Conservation (phyloP, 2,888 invertebrate species). For the Leptodirus hochenwartii region DNA sequence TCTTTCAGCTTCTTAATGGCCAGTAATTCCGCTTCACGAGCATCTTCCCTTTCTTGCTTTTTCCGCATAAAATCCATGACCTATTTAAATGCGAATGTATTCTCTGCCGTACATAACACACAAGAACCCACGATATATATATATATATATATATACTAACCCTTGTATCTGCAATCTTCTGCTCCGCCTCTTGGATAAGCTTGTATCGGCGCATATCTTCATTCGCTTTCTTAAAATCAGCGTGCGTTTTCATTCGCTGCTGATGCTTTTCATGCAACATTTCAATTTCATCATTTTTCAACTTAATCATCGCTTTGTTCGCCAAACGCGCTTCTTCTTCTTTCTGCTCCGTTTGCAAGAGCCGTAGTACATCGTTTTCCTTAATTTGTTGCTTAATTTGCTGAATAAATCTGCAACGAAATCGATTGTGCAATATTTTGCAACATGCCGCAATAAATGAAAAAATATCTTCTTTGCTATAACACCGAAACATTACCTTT, state of each 20-base stretch:
- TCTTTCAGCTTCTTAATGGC: conserved; percentile 40
- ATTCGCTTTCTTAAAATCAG: conserved; percentile 40
- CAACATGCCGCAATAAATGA: not conserved
- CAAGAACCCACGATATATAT: conserved; percentile 1
- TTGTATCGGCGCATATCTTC: conserved; percentile 40
- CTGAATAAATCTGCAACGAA: conserved; percentile 16
- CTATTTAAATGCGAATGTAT: conserved; percentile 12
- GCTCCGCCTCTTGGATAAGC: conserved; percentile 44
- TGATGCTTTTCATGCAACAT: conserved; percentile 35
- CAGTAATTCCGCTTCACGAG: conserved; percentile 32
- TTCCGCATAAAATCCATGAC: conserved; percentile 41
- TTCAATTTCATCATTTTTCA: conserved; percentile 43
- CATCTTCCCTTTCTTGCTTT: conserved; percentile 41
- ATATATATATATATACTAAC: conserved; percentile 18
- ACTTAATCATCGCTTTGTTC: conserved; percentile 41
- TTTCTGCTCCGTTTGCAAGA: conserved; percentile 44
- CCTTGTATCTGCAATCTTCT: conserved; percentile 41
- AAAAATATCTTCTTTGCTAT: too few species aligned
- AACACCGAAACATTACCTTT: not conserved
- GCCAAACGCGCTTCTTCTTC: conserved; percentile 46
- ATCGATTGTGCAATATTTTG: conserved; percentile 7
- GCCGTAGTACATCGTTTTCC: conserved; percentile 31
- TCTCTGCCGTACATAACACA: not conserved
- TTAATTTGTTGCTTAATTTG: conserved; percentile 30
- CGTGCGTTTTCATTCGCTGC: conserved; percentile 34